Conservation (phyloP, 2,888 invertebrate species). For the Carpatolechia fugitivella region DNA sequence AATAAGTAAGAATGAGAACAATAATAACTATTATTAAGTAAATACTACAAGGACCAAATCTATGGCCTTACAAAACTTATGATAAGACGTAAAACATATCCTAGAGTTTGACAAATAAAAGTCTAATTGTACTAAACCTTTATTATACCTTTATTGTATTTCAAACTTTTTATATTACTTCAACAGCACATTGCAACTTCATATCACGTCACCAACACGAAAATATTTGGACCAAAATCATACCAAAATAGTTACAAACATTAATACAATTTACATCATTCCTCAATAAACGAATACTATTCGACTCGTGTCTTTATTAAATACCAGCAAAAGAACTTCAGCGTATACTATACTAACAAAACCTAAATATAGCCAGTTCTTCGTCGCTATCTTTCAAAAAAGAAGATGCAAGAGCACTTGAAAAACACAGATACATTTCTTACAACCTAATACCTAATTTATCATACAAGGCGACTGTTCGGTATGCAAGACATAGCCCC, state of each 20-base stretch:
- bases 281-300: constrained; percentile 60
- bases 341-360: neutral
- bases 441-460: too few species aligned
- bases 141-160: constrained; percentile 39
- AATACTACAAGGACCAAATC: constrained; percentile 30
- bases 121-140: constrained; percentile 34
- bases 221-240: constrained; percentile 32
- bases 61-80: constrained; percentile 16
- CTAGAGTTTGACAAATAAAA: constrained; percentile 35
- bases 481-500: too few species aligned
- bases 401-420: too few species aligned
- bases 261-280: constrained; percentile 48
- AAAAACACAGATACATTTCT: too few species aligned
- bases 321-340: constrained; percentile 22
- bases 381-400: too few species aligned
- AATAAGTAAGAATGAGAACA: neutral
- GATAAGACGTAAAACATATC: constrained; percentile 38
- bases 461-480: too few species aligned
- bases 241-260: constrained; percentile 19
- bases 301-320: constrained; percentile 28
- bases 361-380: too few species aligned
- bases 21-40: neutral
- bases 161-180: constrained; percentile 38
- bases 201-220: constrained; percentile 32
- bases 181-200: constrained; percentile 36